phyloP scores from a whole-genome alignment of 1,140 invertebrate species.

The Drosophila subobscura region DNA sequence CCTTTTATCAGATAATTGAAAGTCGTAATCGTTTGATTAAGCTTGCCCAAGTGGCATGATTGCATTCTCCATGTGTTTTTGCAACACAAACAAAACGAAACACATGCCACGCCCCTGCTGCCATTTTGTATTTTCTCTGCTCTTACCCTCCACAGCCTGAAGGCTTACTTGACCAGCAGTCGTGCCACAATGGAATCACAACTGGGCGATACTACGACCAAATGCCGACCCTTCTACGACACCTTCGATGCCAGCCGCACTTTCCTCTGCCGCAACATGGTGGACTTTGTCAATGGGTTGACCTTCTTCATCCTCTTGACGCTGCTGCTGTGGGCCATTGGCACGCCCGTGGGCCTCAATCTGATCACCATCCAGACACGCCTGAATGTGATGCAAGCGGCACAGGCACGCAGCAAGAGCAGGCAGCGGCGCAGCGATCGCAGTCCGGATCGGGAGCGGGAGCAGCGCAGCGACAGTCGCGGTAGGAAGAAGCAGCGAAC shows the following conservation, averaged over 20 bases:
- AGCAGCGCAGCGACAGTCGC: constrained; percentile 34
- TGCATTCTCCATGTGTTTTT: constrained; percentile 53
- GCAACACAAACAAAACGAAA: background rate
- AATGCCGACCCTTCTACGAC: constrained; percentile 89
- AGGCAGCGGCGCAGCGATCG: constrained; percentile 39
- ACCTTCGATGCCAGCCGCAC: constrained; percentile 87
- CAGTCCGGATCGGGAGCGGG: constrained; percentile 43
- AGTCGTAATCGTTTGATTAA: constrained; percentile 78
- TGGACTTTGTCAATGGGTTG: constrained; percentile 88
- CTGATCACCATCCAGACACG: constrained; percentile 72
- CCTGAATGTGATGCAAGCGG: constrained; percentile 62
- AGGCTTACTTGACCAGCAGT: constrained; percentile 87
- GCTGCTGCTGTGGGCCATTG: constrained; percentile 81
- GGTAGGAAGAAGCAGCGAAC: constrained; percentile 49
- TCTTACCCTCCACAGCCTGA: constrained; percentile 83
- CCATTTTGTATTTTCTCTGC: background rate
- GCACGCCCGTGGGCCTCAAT: constrained; percentile 82
- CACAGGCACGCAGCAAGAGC: constrained; percentile 52
- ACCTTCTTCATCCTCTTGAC: constrained; percentile 85
- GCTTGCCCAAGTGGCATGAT: constrained; percentile 74
- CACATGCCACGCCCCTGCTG: background rate
- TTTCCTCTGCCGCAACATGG: constrained; percentile 88
- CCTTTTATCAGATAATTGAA: constrained; percentile 80
- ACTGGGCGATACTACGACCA: constrained; percentile 86
- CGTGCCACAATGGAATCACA: constrained; percentile 87